Conservation (phyloP, 1,140 invertebrate genomes). For the Pseudomyrmex sp. region DNA sequence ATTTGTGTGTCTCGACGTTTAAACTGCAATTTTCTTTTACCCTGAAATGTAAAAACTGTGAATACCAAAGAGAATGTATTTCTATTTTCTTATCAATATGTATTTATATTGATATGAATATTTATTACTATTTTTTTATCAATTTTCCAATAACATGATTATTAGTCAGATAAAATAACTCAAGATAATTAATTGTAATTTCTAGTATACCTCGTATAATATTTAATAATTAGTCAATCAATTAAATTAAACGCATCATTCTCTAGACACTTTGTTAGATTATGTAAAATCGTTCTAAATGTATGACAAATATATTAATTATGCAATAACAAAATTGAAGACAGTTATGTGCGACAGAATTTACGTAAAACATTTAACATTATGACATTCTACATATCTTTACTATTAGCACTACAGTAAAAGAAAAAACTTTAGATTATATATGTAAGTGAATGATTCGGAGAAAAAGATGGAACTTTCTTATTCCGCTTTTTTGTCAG, state of each 20-base stretch:
- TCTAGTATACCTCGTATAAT: constrained; percentile 10
- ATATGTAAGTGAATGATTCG: neutral
- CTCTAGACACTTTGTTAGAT: too few species aligned
- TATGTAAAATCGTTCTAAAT: too few species aligned
- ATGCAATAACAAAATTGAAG: neutral
- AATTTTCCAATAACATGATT: constrained; percentile 6
- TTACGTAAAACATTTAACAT: neutral
- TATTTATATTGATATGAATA: too few species aligned
- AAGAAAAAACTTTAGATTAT: neutral
- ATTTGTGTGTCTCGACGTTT: neutral
- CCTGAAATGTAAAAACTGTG: neutral
- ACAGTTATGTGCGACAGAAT: neutral
- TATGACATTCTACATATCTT: neutral
- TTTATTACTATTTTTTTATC: too few species aligned
- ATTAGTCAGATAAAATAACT: constrained; percentile 32
- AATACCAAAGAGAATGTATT: too few species aligned
- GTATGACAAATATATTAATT: too few species aligned
- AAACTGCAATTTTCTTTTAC: neutral
- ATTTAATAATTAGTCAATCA: constrained; percentile 48
- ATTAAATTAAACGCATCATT: neutral
- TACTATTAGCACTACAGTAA: neutral
- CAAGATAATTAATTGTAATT: constrained; percentile 19
- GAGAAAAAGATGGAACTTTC: neutral
- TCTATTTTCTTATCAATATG: too few species aligned
- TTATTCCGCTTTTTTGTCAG: constrained; percentile 4